Evolutionary conservation across 2,888 invertebrate species (phyloP).

Genomic region (Trimorus sp.): DNA sequence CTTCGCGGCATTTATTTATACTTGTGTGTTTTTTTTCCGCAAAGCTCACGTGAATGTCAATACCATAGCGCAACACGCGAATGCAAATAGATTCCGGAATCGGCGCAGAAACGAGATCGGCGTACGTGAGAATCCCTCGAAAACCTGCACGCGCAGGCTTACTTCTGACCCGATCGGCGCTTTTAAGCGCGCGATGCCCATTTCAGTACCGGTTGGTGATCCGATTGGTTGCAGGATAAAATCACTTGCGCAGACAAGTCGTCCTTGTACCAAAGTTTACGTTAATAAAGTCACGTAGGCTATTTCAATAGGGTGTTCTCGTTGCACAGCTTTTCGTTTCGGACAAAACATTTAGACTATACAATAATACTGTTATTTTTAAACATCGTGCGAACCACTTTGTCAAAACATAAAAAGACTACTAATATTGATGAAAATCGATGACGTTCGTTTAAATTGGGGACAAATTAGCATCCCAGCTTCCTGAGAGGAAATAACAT

Average conservation of each 20-base stretch:
- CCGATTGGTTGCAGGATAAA: conserved; percentile 41
- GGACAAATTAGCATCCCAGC: too few species aligned
- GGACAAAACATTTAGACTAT: too few species aligned
- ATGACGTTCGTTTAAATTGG: too few species aligned
- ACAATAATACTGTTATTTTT: too few species aligned
- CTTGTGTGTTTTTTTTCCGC: conserved; percentile 18
- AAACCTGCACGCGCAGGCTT: conserved; percentile 19
- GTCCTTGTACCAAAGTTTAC: conserved; percentile 56
- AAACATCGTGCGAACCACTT: too few species aligned
- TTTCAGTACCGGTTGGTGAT: conserved; percentile 39
- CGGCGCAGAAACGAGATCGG: conserved; percentile 26
- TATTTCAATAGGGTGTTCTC: conserved; percentile 10
- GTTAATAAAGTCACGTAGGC: conserved; percentile 60
- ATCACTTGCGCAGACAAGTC: conserved; percentile 29
- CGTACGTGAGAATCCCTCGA: conserved; percentile 29
- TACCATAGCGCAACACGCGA: conserved; percentile 12
- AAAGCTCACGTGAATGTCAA: conserved; percentile 34
- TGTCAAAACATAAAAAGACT: too few species aligned
- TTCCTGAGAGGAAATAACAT: too few species aligned
- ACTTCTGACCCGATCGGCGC: conserved; percentile 16
- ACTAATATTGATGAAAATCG: too few species aligned
- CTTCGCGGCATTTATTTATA: conserved; percentile 6
- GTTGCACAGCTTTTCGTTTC: too few species aligned
- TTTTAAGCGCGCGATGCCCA: conserved; percentile 14
- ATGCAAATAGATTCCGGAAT: conserved; percentile 33